Base-by-base conservation (phyloP, 2,888 invertebrate genomes). In the Agapostemon virescens region DNA sequence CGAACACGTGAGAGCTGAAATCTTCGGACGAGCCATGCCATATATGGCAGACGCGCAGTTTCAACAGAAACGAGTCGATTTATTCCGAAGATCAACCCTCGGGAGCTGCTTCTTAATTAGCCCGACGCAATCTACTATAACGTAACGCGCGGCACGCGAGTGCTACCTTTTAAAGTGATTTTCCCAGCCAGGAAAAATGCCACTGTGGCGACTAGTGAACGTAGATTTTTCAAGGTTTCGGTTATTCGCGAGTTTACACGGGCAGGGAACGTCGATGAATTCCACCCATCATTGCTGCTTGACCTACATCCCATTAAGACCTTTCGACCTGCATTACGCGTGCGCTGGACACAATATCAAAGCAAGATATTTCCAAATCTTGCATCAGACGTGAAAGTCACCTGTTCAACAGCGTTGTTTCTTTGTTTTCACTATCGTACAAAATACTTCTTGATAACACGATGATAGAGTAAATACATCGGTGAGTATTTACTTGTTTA, bases 151-250 rank as follows among this genome's bases (percentile, higher is more conserved):
- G 17, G 55, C 26, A 17, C 7, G 2, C 55, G 20, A 61, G 30
- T 20, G 33, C 11, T 61, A 33, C 61, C 61, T 61, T 61, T 61
- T 61, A 61, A 33, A 63, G 36, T 5, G n/a, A n/a, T 63, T 63
- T 36, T 63, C 33, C 36, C 63, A n/a, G 69, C 11, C 23, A 69
- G 23, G n/a, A 42, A 70, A 40, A 40, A 30, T 26, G n/a, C 58
- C 15, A 36, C 38, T 23, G 20, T 4, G 23, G 26, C 26, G n/a
- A 63, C 15, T 30, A 33, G 61, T 26, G 61, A 75, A 70, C 55
- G 74, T 23, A 20, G 38, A 30, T 58, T 33, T 73, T 55, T 38
- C 79, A 75, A 79, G 79, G 67, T 67, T 70, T 52, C 61, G 23
- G 23, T 49, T 58, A 63, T 40, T 71, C 49, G 30, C 36, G 13